phyloP scores from a whole-genome alignment of 2,113 vertebrate genomes.

The Corythoichthys haematopterus region DNA sequence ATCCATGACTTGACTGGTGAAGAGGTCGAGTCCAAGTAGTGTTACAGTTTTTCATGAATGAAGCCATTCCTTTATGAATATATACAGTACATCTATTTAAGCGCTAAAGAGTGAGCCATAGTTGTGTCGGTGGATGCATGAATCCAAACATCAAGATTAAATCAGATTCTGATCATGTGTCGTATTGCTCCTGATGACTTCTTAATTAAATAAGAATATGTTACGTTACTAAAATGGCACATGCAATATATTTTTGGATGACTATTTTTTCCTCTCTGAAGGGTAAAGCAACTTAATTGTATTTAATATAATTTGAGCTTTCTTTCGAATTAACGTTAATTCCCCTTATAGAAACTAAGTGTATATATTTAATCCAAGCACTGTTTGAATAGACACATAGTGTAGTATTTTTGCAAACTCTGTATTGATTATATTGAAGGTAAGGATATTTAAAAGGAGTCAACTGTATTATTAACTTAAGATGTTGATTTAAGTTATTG shows the following conservation, averaged over 20 bases:
- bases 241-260: constrained; percentile 74
- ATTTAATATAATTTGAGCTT: constrained; percentile 25
- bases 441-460: constrained; percentile 69
- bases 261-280: constrained; percentile 53
- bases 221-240: constrained; percentile 69
- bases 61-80: constrained; percentile 3
- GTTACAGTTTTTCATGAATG: not conserved
- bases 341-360: not conserved
- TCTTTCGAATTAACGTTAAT: constrained; percentile 24
- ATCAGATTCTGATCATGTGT: constrained; percentile 20
- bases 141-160: constrained; percentile 23
- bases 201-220: constrained; percentile 54
- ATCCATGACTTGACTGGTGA: not conserved
- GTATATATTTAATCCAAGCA: constrained; percentile 15
- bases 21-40: not conserved
- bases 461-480: constrained; percentile 53
- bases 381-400: not conserved
- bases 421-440: constrained; percentile 71
- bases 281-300: constrained; percentile 44
- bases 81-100: constrained; percentile 26
- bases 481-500: constrained; percentile 68
- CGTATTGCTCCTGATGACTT: not conserved
- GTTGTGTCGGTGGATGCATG: constrained; percentile 23
- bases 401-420: constrained; percentile 51
- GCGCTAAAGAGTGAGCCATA: constrained; percentile 42